Conservation (phyloP, 2,888 invertebrate genomes). For the Lithodes maja region DNA sequence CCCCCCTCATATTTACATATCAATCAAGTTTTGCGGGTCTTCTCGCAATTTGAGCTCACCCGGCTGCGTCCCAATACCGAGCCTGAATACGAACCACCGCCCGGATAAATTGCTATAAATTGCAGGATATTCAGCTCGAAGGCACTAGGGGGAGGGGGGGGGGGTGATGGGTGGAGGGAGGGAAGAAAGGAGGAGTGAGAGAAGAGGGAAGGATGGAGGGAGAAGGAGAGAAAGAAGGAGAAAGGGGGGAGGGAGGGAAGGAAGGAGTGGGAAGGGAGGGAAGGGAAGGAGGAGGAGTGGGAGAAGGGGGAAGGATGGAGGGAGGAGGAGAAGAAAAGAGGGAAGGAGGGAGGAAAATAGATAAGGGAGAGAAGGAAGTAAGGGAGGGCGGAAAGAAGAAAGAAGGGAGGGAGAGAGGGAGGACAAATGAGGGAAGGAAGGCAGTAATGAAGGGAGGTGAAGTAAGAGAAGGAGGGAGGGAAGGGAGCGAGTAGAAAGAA, state of each 20-base stretch:
- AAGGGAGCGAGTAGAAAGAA: not conserved
- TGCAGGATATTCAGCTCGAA: slow-evolving; percentile 55
- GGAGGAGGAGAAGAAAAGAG: not conserved
- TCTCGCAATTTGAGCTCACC: slow-evolving; percentile 48
- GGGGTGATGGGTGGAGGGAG: not conserved
- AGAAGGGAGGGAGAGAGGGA: not conserved
- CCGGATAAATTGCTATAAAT: slow-evolving; percentile 55
- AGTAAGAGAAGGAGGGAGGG: not conserved
- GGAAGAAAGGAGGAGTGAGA: not conserved
- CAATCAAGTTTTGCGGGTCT: slow-evolving; percentile 59
- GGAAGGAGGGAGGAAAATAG: not conserved
- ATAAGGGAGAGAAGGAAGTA: not conserved
- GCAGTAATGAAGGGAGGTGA: not conserved
- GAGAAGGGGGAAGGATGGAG: no score
- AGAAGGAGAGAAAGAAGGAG: slow-evolving; percentile 10
- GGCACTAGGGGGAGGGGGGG: not conserved
- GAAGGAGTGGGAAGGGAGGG: not conserved
- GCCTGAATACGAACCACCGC: slow-evolving; percentile 37
- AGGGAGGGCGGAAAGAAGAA: not conserved
- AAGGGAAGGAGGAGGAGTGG: not conserved
- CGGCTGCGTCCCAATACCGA: slow-evolving; percentile 44
- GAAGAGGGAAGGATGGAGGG: not conserved
- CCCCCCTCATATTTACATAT: slow-evolving; percentile 49
- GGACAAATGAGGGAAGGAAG: not conserved
- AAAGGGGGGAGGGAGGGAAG: not conserved